Evolutionary conservation across 2,888 invertebrate species (phyloP), one percentile per base, ranked within the genome.

Genomic region (Megamerina dolium): DNA sequence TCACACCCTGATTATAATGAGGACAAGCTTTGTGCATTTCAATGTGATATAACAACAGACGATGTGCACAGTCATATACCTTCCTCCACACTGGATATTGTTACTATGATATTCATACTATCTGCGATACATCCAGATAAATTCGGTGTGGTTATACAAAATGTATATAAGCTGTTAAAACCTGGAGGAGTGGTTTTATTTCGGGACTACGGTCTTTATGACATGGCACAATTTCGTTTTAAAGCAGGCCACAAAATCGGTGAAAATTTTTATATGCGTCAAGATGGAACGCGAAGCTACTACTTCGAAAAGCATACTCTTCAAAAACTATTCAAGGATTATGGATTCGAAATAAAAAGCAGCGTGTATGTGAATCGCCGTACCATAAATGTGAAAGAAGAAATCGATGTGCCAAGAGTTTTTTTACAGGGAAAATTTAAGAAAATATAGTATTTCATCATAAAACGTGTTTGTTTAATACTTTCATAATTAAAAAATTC

Each of bases 161-260:
- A 87, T 59, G 74, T 95, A 1, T 79, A 71, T 50, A 70, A 76
- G 40, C 74, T 82, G 2, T 70, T 89, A 2, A 79, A 77, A 30
- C 80, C 84, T 0, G 90, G 87, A 2, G 96, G 95, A 1, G 65
- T 86, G 26, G 65, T 97, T 2, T 70, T 97, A 14, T 85, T 97
- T 54, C 74, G 97, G 48, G 97, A 97, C 71, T 99, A 97, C 70
- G 97, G 93, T 0, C 74, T 91, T 0, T 87, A 93, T 61, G 97
- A 97, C 67, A 91, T 96, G 86, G 91, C 97, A 0, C 95, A 96
- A 74, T 64, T 97, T 37, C 76, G 97, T 26, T 99, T 99, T 66
- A 87, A 89, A 49, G 81, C 91, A 0, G 95, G 94, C 0, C 85
- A 90, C 63, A 95, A 96, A 70, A 87, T 97, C 37, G 72, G 81